Conservation (phyloP, 2,113 vertebrate genomes). For the Elgaria multicarinata region DNA sequence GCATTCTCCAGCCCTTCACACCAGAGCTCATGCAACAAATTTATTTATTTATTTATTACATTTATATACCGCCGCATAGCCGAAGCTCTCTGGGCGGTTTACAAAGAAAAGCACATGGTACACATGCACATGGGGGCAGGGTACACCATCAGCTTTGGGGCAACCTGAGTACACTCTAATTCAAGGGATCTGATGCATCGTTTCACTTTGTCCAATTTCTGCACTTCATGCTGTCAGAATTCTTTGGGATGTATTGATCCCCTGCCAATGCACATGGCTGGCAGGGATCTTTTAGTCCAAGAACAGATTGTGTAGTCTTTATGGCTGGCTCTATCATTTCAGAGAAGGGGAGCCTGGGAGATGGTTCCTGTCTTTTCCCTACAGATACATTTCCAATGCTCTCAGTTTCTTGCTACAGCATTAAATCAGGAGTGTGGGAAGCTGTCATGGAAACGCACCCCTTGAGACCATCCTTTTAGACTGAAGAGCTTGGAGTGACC, state of each 20-base stretch:
- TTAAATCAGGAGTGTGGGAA: background rate
- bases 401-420: background rate
- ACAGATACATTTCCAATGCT: background rate
- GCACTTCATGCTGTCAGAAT: background rate
- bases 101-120: background rate
- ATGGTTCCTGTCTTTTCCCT: background rate
- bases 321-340: no score
- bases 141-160: background rate
- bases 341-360: no score
- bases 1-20: background rate
- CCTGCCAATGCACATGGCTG: background rate
- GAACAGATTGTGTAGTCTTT: background rate
- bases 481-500: background rate
- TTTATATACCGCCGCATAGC: no score
- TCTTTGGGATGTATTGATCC: background rate
- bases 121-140: background rate
- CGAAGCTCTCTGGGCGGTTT: no score
- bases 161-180: background rate
- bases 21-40: background rate
- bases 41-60: no score
- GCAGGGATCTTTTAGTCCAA: background rate
- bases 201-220: background rate
- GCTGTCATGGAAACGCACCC: background rate
- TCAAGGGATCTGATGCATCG: background rate
- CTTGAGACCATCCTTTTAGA: background rate